Base-by-base conservation (phyloP, 53 echinoderm and acorn worm genomes). In the Patiria pectinifera region DNA sequence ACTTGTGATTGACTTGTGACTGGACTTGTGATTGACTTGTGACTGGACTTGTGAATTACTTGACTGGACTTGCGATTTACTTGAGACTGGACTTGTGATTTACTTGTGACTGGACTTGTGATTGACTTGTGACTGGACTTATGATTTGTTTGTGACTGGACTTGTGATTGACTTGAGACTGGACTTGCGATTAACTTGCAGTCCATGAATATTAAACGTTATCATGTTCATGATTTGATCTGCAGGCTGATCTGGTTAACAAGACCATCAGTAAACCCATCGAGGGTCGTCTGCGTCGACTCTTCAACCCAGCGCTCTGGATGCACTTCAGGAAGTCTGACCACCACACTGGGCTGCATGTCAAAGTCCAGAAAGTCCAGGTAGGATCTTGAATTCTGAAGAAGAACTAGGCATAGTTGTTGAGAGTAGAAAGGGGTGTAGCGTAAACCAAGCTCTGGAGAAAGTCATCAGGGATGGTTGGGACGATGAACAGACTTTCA, bases 361-460 rank as follows among this genome's bases (percentile, higher is more conserved):
- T 96, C 81, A 99, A 99, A 91, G 82, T 99, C 14, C 96, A 95
- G 84, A 99, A 97, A 88, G 89, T 97, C 11, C 99, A 99, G 95
- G 99, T 98, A 62, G 78, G 90, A 89, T 2, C 14, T 6, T 58
- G 53, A 47, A 48, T n/a, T 23, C 11, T 21, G 24, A 4, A 74
- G 4, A 48, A 14, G 10, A 11, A 79, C 48, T 45, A 45, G 46
- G 10, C 48, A 79, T 79, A 19, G 12, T 45, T 79, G 6, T 11
- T 66, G 66, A 0, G 19, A 11, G 15, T 16, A 66, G 66, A 16
- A 14, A 66, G 66, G 66, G 15, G 2, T 66, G 66, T 66, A 11
- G 60, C 60, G 12, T 60, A 0, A 12, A 35, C 35, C 35, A 35
- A 35, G 66, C 3, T 66, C 10, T 66, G 66, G 3, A 66, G 15